phyloP scores from a whole-genome alignment of 2,888 invertebrate genomes.

The Sycophila texana region DNA sequence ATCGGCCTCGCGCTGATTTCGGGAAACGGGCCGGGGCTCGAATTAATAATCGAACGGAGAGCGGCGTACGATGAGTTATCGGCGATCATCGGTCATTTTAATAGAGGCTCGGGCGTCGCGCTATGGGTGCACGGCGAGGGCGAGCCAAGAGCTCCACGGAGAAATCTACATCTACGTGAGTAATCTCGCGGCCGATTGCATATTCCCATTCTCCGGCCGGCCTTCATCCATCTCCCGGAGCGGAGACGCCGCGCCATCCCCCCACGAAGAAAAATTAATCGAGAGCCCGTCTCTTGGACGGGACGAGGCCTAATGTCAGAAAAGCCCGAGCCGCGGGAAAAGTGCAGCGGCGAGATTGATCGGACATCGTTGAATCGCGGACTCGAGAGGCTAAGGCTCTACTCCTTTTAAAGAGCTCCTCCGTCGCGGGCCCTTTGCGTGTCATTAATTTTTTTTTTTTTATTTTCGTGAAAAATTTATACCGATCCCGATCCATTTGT shows the following conservation, averaged over 20 bases:
- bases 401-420: not conserved
- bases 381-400: not conserved
- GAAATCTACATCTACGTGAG: no score
- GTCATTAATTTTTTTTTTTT: not conserved
- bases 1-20: no score
- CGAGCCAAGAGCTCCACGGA: no score
- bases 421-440: not conserved
- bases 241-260: not conserved
- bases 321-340: slow-evolving; percentile 3
- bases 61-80: no score
- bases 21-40: no score
- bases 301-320: not conserved
- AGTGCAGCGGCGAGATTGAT: slow-evolving; percentile 22
- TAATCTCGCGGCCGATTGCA: no score
- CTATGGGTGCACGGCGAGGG: no score
- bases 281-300: not conserved
- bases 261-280: slow-evolving; percentile 23
- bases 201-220: no score
- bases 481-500: not conserved
- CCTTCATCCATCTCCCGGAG: slow-evolving; percentile 20
- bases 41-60: no score
- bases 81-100: no score
- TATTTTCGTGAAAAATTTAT: slow-evolving; percentile 26
- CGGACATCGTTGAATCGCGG: not conserved
- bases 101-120: no score